phyloP scores from a whole-genome alignment of 2,888 invertebrate genomes.

The Andrena dorsata region DNA sequence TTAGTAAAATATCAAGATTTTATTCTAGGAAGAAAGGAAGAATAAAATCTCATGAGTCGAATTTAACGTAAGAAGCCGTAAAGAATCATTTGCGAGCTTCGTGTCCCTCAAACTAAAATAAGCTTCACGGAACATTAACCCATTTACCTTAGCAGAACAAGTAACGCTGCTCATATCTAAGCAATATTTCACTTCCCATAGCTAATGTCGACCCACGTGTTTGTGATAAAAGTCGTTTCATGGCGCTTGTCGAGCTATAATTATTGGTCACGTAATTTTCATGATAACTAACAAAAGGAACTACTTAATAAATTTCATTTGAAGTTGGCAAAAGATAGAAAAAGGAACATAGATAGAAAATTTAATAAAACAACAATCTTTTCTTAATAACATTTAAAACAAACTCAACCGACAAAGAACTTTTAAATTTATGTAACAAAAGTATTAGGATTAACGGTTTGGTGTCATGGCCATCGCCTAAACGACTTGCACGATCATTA shows the following conservation, averaged over 20 bases:
- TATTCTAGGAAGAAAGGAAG: neutral
- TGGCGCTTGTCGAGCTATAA: neutral
- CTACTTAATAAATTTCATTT: neutral
- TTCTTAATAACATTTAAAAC: no score
- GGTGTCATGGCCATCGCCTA: no score
- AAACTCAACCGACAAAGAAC: no score
- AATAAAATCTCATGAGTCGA: no score
- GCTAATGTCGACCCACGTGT: constrained; percentile 8
- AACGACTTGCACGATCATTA: no score
- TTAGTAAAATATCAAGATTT: neutral
- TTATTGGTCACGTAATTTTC: neutral
- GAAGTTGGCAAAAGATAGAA: neutral
- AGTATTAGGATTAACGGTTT: no score
- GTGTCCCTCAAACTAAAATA: neutral
- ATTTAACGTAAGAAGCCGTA: no score
- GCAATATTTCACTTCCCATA: neutral
- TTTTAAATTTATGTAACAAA: no score
- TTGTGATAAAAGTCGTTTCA: neutral
- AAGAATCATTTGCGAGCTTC: neutral
- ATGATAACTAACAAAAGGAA: neutral
- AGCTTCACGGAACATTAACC: neutral
- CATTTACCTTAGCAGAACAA: constrained; percentile 7
- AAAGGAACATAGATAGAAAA: no score
- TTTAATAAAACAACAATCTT: no score
- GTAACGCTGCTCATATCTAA: neutral